Base-by-base conservation (phyloP, 2,888 invertebrate species). In the Pristionchus fissidentatus region DNA sequence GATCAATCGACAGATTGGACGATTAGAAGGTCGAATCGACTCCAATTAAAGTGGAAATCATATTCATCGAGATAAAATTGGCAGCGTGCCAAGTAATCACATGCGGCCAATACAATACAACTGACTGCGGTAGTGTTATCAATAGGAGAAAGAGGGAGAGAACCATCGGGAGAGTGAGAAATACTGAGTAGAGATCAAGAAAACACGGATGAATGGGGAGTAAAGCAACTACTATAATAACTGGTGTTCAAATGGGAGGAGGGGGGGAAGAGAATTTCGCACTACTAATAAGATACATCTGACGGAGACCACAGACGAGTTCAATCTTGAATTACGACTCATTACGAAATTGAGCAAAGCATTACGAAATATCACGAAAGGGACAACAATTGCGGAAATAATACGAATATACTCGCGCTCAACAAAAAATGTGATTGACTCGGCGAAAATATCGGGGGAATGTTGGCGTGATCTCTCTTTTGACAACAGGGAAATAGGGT, bases 91-190 rank as follows among this genome's bases (percentile, higher is more conserved):
- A 35, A 38, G 38, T 26, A 73, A n/a, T 46, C 22, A 49, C 77
- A 49, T 46, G 49, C 38, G 22, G 41, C 10, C 41, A 73, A 43
- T 38, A 41, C 70, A 70, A 70, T 70, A 10, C 60, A n/a, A n/a
- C n/a, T n/a, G n/a, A n/a, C n/a, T n/a, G n/a, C n/a, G n/a, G 49
- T 15, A 49, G 19, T 15, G 49, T 41, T 70, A 70, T 41, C 70
- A 41, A 70, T 41, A 49, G 70, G 41, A 22, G 26, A n/a, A 32
- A 70, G 49, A 19, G 26, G 41, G 43, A 41, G 32, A 32, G n/a
- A n/a, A 70, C 77, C 70, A 83, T 80, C 75, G 80, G 85, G 62
- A 66, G 60, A 82, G 82, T 57, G 55, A 82, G 29, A 70, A 49
- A 62, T 66, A 84, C 77, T 80, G 75, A 84, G 60, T 70, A 84